A percentile compares a stretch with the other conserved stretches of the same genome.
These are phyloP conservation scores for Enteromius unitaeniatus DNA, from an alignment of 2,797 vertebrate species.

Conservation along the genomic window DNA sequence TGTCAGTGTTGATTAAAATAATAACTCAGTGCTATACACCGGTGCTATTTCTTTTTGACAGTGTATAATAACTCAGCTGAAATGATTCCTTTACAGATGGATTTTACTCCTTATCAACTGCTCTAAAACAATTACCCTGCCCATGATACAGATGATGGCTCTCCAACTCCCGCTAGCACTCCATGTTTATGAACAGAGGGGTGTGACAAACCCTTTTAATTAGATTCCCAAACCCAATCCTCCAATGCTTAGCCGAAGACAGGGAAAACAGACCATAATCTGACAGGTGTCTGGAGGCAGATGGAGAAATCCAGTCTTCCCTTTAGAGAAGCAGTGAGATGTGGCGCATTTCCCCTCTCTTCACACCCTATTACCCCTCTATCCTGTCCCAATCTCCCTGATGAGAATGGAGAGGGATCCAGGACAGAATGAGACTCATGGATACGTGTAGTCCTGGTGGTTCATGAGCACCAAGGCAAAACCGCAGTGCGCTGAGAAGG, in stretches of 20 bases:
- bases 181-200: conserved; percentile 11
- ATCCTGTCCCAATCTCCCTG: conserved; percentile 20
- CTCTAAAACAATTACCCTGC: conserved; percentile 17
- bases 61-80: neutral
- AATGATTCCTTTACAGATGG: neutral
- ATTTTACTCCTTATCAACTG: neutral
- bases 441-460: neutral
- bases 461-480: conserved; percentile 22
- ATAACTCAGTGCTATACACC: neutral
- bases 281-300: conserved; percentile 43
- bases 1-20: neutral
- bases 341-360: conserved; percentile 43
- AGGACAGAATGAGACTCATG: conserved; percentile 33
- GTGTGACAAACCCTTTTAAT: conserved; percentile 41
- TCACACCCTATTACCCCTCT: conserved; percentile 54
- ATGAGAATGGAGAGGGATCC: conserved; percentile 43
- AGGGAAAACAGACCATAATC: conserved; percentile 29
- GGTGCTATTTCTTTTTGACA: neutral
- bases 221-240: conserved; percentile 32
- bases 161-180: neutral
- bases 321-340: conserved; percentile 36
- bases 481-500: conserved; percentile 13
- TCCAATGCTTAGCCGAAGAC: conserved; percentile 10
- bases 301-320: conserved; percentile 41
- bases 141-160: conserved; percentile 11